Conservation (phyloP, 2,797 vertebrate species). For the Vireo griseus region DNA sequence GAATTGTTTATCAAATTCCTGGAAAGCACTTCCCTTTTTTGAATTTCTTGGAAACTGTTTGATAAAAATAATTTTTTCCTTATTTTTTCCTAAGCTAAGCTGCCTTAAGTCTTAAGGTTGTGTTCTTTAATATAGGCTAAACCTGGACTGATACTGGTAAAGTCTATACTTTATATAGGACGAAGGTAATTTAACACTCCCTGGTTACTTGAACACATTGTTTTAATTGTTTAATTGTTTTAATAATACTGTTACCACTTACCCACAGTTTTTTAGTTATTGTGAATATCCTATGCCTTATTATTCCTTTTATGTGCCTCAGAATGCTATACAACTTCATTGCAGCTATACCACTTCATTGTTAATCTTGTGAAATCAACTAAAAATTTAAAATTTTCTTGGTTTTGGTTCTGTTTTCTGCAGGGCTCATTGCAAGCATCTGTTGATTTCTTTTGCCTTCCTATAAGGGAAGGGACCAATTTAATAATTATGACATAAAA, state of each 20-base stretch:
- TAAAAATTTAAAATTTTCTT: background rate
- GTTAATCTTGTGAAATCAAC: background rate
- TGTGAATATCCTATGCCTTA: background rate
- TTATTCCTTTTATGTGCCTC: background rate
- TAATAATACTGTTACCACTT: background rate
- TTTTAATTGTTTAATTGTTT: background rate
- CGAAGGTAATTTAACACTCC: background rate
- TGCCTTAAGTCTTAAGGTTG: background rate
- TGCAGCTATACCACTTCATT: background rate
- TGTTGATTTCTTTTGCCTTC: slow-evolving; percentile 6
- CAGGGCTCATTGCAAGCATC: background rate
- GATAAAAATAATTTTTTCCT: background rate
- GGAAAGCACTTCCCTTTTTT: background rate
- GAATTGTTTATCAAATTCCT: background rate
- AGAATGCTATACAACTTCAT: background rate
- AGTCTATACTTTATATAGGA: background rate
- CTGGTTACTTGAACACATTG: background rate
- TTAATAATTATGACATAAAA: slow-evolving; percentile 16
- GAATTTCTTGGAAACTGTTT: background rate
- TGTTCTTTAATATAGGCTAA: background rate
- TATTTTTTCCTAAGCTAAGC: background rate
- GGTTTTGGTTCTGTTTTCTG: background rate
- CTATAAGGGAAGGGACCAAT: background rate
- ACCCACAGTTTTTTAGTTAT: background rate
- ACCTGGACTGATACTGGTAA: background rate